A percentile compares a stretch with the other conserved stretches of the same genome.
These are phyloP conservation scores for Stichodactyla helianthus DNA, from an alignment of 64 coral and sea anemone species.

Conservation along the genomic window DNA sequence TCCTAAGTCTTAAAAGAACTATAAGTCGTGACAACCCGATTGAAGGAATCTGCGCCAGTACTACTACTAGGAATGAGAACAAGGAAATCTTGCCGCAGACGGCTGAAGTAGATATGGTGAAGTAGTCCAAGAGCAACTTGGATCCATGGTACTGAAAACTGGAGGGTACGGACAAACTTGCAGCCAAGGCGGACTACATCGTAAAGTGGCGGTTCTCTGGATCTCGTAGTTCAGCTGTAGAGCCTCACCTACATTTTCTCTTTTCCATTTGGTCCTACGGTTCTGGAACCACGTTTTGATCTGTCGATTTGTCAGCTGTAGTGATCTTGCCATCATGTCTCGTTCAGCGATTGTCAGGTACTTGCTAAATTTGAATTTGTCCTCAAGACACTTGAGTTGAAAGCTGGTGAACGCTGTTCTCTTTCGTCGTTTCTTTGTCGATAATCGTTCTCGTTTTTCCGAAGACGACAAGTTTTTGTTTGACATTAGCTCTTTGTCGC, in stretches of 20 bases:
- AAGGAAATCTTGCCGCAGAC: constrained; percentile 5
- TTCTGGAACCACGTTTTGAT: constrained; percentile 99
- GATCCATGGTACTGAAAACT: constrained; percentile 13
- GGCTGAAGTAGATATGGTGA: constrained; percentile 15
- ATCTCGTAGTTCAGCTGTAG: constrained; percentile 66
- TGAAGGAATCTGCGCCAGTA: neutral
- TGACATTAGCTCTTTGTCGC: neutral
- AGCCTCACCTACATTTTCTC: constrained; percentile 95
- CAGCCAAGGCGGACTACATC: constrained; percentile 56
- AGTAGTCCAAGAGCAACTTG: constrained; percentile 14
- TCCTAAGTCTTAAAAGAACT: neutral
- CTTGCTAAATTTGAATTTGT: constrained; percentile 92
- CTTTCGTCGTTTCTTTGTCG: constrained; percentile 63
- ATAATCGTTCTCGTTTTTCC: constrained; percentile 48
- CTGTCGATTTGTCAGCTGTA: constrained; percentile 90
- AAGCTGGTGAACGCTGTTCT: constrained; percentile 95
- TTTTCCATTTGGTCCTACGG: constrained; percentile 94
- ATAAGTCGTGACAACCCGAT: neutral
- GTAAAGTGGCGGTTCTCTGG: constrained; percentile 59
- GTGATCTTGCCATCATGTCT: constrained; percentile 87
- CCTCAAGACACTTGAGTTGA: constrained; percentile 89
- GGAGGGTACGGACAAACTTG: constrained; percentile 68
- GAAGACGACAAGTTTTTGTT: neutral
- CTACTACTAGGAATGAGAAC: neutral
- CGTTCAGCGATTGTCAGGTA: constrained; percentile 94